phyloP scores from a whole-genome alignment of 2,888 invertebrate species.

The Philereme vetulata region DNA sequence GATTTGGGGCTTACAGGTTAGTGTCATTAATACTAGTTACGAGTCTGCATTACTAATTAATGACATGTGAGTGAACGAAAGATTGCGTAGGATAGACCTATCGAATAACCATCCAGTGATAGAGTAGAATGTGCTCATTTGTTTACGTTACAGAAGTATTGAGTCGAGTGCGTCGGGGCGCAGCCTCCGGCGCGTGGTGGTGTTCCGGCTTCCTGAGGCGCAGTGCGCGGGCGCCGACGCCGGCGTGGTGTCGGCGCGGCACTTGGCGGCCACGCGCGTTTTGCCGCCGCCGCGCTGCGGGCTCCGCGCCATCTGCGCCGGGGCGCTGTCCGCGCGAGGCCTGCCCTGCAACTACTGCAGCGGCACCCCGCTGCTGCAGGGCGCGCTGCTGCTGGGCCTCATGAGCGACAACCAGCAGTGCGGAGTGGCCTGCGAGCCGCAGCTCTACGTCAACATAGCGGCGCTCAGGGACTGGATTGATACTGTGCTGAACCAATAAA shows the following conservation, averaged over 20 bases:
- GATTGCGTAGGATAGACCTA: no score
- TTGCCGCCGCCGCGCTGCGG: constrained; percentile 35
- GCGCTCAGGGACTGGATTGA: constrained; percentile 56
- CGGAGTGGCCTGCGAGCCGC: constrained; percentile 63
- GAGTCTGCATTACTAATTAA: no score
- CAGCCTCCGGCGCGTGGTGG: constrained; percentile 44
- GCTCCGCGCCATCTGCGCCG: constrained; percentile 43
- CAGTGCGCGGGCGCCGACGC: constrained; percentile 38
- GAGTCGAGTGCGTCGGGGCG: constrained; percentile 39
- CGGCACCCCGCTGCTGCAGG: constrained; percentile 62
- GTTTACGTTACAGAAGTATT: constrained; percentile 40
- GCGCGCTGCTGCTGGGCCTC: constrained; percentile 48
- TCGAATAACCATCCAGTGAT: no score
- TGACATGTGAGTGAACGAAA: no score
- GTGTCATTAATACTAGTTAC: no score
- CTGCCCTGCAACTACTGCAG: constrained; percentile 62
- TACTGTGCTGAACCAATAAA: constrained; percentile 42
- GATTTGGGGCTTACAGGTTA: constrained; percentile 65
- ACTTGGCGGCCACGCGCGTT: constrained; percentile 42
- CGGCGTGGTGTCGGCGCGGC: constrained; percentile 44
- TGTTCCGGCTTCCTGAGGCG: constrained; percentile 37
- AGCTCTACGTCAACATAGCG: constrained; percentile 58
- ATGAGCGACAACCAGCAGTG: constrained; percentile 58
- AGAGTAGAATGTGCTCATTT: no score
- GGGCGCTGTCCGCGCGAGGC: constrained; percentile 43